Percentiles rank a stretch among this genome's conserved stretches.
phyloP scores from a whole-genome alignment of 23 tunicate species.

The Botrylloides violaceus region DNA sequence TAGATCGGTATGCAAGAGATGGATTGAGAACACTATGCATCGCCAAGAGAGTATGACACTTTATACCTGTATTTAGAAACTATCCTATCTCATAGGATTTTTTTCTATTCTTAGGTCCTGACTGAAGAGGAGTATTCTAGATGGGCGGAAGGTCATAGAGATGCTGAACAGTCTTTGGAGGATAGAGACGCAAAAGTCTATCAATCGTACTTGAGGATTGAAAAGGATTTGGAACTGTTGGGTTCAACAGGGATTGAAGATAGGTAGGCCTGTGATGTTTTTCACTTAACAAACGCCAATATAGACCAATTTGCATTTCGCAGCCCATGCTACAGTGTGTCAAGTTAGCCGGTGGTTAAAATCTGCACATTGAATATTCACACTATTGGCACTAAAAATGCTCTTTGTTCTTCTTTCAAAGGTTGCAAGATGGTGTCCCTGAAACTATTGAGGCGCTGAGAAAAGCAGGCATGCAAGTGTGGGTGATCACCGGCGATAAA shows the following conservation, averaged over 20 bases:
- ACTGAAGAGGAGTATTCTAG: conserved; percentile 43
- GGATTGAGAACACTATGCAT: conserved; percentile 93
- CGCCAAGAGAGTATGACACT: conserved; percentile 55
- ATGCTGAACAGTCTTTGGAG: conserved; percentile 68
- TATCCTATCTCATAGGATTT: background rate
- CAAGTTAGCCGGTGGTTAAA: too few relatives aligned
- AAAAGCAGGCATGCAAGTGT: conserved; percentile 92
- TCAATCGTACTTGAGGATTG: conserved; percentile 49
- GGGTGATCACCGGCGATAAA: conserved; percentile 99
- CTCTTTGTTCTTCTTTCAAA: background rate
- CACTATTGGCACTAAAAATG: background rate
- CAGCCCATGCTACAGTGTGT: too few relatives aligned
- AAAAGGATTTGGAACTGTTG: conserved; percentile 72
- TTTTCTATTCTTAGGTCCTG: conserved; percentile 37
- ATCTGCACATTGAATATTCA: background rate
- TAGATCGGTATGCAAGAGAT: conserved; percentile 63
- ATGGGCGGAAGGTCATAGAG: conserved; percentile 36
- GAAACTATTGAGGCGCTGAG: conserved; percentile 90
- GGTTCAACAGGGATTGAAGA: conserved; percentile 99
- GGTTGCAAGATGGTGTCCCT: conserved; percentile 96
- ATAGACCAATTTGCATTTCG: too few relatives aligned
- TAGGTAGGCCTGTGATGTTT: too few relatives aligned
- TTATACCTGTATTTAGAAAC: background rate
- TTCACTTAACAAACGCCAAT: too few relatives aligned
- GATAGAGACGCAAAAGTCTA: conserved; percentile 53